Conservation (phyloP, 2,113 vertebrate genomes). For the Lophochroa leadbeateri region DNA sequence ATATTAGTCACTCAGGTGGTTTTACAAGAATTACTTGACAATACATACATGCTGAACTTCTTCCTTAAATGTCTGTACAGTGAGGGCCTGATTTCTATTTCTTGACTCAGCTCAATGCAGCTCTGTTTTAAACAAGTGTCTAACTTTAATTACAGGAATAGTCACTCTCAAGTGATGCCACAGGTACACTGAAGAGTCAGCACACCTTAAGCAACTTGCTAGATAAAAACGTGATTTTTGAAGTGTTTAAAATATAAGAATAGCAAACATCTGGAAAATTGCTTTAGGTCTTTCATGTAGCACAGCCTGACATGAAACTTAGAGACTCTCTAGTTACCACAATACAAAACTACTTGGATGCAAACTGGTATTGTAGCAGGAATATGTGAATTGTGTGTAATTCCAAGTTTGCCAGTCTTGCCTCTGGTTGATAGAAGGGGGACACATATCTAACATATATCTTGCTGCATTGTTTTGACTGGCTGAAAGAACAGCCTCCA, state of each 20-base stretch:
- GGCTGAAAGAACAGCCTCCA: neutral
- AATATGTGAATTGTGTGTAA: neutral
- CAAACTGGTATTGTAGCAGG: neutral
- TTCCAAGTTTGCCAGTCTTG: neutral
- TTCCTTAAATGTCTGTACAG: neutral
- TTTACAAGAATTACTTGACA: neutral
- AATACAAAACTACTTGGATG: neutral
- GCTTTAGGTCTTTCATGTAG: neutral
- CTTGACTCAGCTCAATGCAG: neutral
- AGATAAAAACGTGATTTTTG: fast-evolving
- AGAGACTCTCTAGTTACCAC: neutral
- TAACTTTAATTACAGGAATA: neutral
- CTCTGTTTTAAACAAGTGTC: neutral
- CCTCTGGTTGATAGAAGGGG: neutral
- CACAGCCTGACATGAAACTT: neutral
- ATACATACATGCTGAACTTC: neutral
- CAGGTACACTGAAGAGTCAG: neutral
- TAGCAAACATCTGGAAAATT: neutral
- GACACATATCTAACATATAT: neutral
- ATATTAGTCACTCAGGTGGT: neutral
- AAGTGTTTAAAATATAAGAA: neutral
- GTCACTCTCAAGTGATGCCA: neutral
- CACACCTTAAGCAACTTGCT: neutral
- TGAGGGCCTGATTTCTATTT: neutral
- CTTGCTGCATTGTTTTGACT: neutral